Evolutionary conservation across 2,113 vertebrate genomes (phyloP), one percentile per base, ranked within the genome.

Genomic region (Anser cygnoides): DNA sequence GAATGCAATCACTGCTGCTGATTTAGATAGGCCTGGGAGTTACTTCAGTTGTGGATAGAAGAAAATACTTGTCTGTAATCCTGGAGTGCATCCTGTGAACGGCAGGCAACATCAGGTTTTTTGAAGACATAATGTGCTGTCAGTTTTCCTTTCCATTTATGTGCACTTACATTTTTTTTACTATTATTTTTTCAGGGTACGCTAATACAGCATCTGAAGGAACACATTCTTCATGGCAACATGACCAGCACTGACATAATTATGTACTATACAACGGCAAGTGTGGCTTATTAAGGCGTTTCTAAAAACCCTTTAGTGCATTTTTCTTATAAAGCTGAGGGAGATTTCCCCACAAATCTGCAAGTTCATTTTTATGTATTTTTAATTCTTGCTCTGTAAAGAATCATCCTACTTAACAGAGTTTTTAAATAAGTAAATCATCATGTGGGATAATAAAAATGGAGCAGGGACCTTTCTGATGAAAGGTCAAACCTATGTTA

Each of bases 181-280:
- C 44, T 5, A 0, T 81, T 1, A 21, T 59, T 75, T 39, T 67
- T 78, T 37, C 90, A 99, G 99, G 99, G 99, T 10, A 99, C 99
- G 0, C 98, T 99, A 70, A 98, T 99, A 87, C 99, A 99, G 93
- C 99, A 99, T 95, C 96, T 99, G 96, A 99, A 99, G 96, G 99
- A 99, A 50, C 99, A 99, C 88, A 33, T 99, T 67, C 98, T 99
- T 65, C 99, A 99, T 39, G 98, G 99, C 62, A 98, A 99, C 97
- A 98, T 98, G 98, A 97, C 89, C 90, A 98, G 98, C 98, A 98
- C 49, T 59, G 99, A 99, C 93, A 95, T 98, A 95, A 98, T 99
- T 92, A 98, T 99, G 85, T 99, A 98, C 96, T 99, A 99, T 92
- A 99, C 99, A 86, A 99, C 99, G 96, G 99, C 98, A 97, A 92